Conservation (phyloP, 2,888 invertebrate species). For the Harmothoe impar region DNA sequence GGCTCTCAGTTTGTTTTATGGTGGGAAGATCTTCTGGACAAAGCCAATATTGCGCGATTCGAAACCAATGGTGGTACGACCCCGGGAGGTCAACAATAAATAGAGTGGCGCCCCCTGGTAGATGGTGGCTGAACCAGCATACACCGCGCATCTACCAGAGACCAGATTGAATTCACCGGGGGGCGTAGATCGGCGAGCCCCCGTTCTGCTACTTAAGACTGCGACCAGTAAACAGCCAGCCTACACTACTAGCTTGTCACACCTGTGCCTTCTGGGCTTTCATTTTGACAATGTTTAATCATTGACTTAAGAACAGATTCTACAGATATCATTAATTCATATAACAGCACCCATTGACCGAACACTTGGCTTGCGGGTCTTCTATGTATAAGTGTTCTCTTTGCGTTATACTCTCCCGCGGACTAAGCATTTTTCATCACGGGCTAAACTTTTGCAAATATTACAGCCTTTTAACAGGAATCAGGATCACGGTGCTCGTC, state of each 20-base stretch:
- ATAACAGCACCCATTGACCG: background rate
- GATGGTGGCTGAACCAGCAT: constrained; percentile 16
- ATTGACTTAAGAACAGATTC: background rate
- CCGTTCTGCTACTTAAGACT: background rate
- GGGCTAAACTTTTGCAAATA: background rate
- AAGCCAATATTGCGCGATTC: background rate
- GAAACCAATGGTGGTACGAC: background rate
- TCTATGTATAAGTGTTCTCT: background rate
- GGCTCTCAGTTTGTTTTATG: too few relatives aligned
- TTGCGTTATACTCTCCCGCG: background rate
- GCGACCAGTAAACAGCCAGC: background rate
- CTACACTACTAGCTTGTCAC: background rate
- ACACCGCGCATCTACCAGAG: background rate
- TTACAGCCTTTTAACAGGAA: background rate
- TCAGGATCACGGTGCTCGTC: background rate
- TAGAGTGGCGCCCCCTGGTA: background rate
- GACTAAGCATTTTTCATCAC: background rate
- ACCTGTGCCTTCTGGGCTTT: background rate
- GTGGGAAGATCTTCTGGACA: background rate
- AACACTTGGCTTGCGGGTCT: constrained; percentile 20
- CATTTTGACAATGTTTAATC: background rate
- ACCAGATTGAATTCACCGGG: background rate
- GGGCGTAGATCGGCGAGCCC: background rate
- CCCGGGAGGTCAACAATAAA: background rate
- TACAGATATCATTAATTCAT: background rate